These are phyloP conservation scores for Melanotaenia boesemani DNA, from an alignment of 2,797 vertebrate species.

Conservation along the genomic window DNA sequence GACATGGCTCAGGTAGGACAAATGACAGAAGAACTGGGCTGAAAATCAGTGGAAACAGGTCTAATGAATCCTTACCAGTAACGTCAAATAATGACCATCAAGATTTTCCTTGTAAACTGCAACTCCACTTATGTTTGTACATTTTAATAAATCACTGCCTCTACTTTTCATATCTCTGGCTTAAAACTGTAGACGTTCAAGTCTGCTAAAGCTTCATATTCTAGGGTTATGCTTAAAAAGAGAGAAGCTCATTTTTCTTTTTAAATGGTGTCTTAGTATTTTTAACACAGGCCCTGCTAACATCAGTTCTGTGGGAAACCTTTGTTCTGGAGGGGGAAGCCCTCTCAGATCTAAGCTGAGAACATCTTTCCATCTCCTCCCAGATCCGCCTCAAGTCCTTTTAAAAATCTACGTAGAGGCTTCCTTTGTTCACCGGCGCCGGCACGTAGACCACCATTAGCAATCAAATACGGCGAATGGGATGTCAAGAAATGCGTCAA, in stretches of 20 bases:
- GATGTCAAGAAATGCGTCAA: slow-evolving; percentile 57
- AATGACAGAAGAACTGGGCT: neutral
- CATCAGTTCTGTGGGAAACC: slow-evolving; percentile 53
- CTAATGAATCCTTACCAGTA: neutral
- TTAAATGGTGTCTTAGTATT: too few species aligned
- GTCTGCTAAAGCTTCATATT: too few species aligned
- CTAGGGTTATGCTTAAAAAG: too few species aligned
- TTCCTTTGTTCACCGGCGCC: slow-evolving; percentile 52
- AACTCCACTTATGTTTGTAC: too few species aligned
- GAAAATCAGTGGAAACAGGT: neutral
- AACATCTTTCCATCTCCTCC: slow-evolving; percentile 63
- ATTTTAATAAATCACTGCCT: neutral
- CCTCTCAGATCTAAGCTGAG: slow-evolving; percentile 22
- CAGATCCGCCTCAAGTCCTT: slow-evolving; percentile 27
- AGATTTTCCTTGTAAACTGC: too few species aligned
- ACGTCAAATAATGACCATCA: too few species aligned
- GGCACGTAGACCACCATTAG: slow-evolving; percentile 31
- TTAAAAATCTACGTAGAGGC: slow-evolving; percentile 6
- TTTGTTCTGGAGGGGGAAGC: slow-evolving; percentile 5
- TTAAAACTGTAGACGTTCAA: neutral
- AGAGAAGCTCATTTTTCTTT: too few species aligned
- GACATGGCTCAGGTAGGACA: neutral
- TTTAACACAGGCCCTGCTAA: neutral
- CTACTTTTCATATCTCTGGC: neutral
- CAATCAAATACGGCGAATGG: slow-evolving; percentile 19